A percentile compares a stretch with the other conserved stretches of the same genome.
Evolutionary conservation across 2,797 vertebrate species (phyloP).

Genomic region (Pampus argenteus): DNA sequence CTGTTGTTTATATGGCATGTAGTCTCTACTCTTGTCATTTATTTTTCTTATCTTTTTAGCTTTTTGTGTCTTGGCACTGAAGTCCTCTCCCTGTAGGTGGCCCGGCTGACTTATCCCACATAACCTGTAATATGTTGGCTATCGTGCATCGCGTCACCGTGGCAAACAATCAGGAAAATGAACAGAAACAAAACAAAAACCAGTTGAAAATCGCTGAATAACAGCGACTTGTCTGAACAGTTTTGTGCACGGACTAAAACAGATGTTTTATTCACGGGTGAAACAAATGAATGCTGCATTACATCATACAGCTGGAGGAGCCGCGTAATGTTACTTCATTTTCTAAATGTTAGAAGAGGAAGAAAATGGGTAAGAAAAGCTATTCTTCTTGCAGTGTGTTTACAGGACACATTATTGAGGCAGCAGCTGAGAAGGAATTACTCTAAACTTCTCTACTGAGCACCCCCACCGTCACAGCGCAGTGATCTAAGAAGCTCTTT

Average conservation of each 20-base stretch:
- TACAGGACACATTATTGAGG: conserved; percentile 52
- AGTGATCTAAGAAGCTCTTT: conserved; percentile 91
- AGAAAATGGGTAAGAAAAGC: conserved; percentile 1
- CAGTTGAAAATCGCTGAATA: too few species aligned
- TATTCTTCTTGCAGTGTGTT: neutral
- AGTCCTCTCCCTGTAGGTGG: neutral
- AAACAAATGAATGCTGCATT: conserved; percentile 12
- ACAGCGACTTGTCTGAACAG: neutral
- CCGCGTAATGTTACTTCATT: conserved; percentile 12
- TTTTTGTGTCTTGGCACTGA: neutral
- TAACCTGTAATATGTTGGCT: neutral
- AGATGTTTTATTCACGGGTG: conserved; percentile 12
- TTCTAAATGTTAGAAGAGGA: neutral
- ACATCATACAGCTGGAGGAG: conserved; percentile 27
- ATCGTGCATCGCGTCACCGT: neutral
- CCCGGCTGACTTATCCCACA: neutral
- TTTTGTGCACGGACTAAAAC: neutral
- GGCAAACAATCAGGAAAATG: neutral
- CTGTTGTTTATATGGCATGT: neutral
- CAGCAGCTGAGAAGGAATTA: conserved; percentile 90
- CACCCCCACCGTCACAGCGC: conserved; percentile 88
- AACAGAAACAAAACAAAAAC: too few species aligned
- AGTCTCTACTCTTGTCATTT: neutral
- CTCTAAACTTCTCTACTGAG: conserved; percentile 87
- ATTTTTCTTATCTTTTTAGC: neutral